These are phyloP conservation scores for Cyclura pinguis DNA, from an alignment of 2,797 vertebrate genomes.

Conservation along the genomic window DNA sequence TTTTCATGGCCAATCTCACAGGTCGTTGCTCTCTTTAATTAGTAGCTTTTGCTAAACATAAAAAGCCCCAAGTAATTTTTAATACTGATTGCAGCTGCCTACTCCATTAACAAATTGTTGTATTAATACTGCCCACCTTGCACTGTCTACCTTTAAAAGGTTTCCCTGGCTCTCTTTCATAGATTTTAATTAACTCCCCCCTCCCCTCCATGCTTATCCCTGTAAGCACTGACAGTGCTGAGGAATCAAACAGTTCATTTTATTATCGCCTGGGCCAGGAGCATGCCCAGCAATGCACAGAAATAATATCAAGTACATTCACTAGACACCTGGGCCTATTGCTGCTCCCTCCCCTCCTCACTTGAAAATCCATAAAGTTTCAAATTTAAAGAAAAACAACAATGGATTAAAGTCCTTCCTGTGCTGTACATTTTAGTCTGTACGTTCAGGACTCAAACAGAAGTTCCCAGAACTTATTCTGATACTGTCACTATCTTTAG, in stretches of 20 bases:
- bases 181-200: conserved; percentile 67
- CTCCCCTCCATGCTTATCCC: conserved; percentile 43
- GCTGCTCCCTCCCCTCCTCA: background rate
- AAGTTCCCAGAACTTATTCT: background rate
- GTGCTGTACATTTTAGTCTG: conserved; percentile 15
- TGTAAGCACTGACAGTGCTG: conserved; percentile 34
- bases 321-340: background rate
- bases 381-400: background rate
- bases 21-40: conserved; percentile 66
- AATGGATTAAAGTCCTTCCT: conserved; percentile 28
- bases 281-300: conserved; percentile 37
- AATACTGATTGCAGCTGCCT: conserved; percentile 65
- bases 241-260: conserved; percentile 46
- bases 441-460: conserved; percentile 12
- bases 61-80: conserved; percentile 67
- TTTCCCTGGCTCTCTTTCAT: conserved; percentile 61
- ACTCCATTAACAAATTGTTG: conserved; percentile 69
- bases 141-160: conserved; percentile 58
- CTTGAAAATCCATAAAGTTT: conserved; percentile 24
- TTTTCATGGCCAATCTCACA: conserved; percentile 66
- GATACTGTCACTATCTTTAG: conserved; percentile 36
- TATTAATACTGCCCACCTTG: conserved; percentile 55
- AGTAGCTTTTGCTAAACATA: conserved; percentile 66
- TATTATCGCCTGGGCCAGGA: conserved; percentile 30
- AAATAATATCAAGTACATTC: conserved; percentile 23